A percentile compares a stretch with the other conserved stretches of the same genome.
These are phyloP conservation scores for Psophia crepitans DNA, from an alignment of 2,113 vertebrate genomes.

Conservation along the genomic window DNA sequence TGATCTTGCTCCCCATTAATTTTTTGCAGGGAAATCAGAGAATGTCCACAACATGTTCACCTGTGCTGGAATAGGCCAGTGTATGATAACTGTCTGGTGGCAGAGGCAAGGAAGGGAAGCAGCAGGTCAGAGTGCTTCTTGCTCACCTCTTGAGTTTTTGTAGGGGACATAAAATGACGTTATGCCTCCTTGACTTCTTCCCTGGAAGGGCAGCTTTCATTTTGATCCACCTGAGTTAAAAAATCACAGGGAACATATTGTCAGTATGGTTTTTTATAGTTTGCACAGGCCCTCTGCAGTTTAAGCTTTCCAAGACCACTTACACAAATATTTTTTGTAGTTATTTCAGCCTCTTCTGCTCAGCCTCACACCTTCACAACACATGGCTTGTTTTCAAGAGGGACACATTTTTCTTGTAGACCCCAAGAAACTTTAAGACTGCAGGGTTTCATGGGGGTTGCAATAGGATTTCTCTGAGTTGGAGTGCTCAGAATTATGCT, in stretches of 20 bases:
- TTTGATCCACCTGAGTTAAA: not conserved
- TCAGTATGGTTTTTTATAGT: not conserved
- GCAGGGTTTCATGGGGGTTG: not conserved
- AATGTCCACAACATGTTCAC: fast-evolving
- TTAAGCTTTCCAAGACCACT: not conserved
- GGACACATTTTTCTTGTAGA: not conserved
- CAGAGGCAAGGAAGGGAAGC: not conserved
- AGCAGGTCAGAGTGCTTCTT: not conserved
- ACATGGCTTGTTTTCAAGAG: not conserved
- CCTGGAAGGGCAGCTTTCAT: not conserved
- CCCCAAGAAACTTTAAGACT: not conserved
- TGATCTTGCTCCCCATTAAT: not conserved
- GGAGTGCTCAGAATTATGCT: not conserved
- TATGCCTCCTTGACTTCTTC: not conserved
- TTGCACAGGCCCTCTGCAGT: not conserved
- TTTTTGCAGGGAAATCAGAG: not conserved
- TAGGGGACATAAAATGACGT: not conserved
- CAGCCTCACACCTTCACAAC: not conserved
- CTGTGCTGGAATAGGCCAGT: not conserved
- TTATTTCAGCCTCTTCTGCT: not conserved
- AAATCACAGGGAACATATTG: not conserved
- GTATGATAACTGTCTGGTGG: not conserved
- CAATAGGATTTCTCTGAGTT: not conserved
- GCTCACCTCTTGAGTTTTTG: not conserved
- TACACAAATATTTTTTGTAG: not conserved